Evolutionary conservation across 2,113 vertebrate genomes (phyloP), one percentile per base, ranked within the genome.

Genomic region (Chionodraco myersi): DNA sequence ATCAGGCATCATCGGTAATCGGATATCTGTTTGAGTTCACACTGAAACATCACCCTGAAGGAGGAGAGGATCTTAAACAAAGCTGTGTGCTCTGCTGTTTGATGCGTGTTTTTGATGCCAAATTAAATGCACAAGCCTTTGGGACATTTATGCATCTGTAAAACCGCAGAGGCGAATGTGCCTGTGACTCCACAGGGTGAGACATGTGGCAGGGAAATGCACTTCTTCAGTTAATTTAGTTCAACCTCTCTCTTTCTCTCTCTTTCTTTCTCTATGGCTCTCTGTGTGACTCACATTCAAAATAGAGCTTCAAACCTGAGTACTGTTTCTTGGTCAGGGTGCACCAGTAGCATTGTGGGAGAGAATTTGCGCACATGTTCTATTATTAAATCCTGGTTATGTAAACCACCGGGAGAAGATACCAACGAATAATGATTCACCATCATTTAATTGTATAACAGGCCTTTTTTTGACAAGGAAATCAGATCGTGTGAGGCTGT

Each of bases 351-450:
- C 83, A 73, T 68, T 84, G 76, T 89, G 75, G 74, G 78, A 79
- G 75, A 86, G 75, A 69, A 84, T 83, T 73, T 15, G 9, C 51
- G 51, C 49, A 67, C 59, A 61, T 75, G 54, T 86, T 90, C 85
- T 87, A 86, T 91, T 89, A 91, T 90, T 92, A 91, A 86, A 93
- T 80, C 47, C 51, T 41, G 41, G 65, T 92, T 92, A 92, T 88
- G 83, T 91, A 92, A 93, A 88, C 77, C 41, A 59, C 72, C 63
- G 77, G 64, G 75, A 87, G 75, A 84, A 56, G n/a, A 80, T 77
- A 68, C 79, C 77, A 72, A 79, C 67, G 10, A 64, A 79, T 77
- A 81, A 85, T 91, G 82, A 92, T 90, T 89, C 88, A 91, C 67
- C 66, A 54, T 65, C 86, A 81, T 73, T 88, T 75, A 81, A 73